A percentile compares a stretch with the other conserved stretches of the same genome.
Conservation (phyloP, 2,888 invertebrate genomes). For the Dryobota labecula region DNA sequence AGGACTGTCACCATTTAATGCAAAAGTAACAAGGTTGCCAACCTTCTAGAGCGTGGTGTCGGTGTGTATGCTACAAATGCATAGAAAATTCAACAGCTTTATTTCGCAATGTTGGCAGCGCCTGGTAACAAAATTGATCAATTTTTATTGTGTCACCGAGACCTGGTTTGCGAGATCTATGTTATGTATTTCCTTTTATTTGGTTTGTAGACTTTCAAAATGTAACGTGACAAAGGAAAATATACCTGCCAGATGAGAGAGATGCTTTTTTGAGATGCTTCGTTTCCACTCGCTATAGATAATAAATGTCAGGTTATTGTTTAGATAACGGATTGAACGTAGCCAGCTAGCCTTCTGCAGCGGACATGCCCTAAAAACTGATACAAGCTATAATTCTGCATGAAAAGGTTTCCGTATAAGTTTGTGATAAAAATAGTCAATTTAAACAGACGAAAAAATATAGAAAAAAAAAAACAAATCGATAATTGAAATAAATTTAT, state of each 20-base stretch:
- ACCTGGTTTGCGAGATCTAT: slow-evolving; percentile 11
- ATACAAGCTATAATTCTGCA: too few relatives aligned
- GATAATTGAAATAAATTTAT: too few relatives aligned
- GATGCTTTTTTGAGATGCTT: neutral
- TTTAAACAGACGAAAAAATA: too few relatives aligned
- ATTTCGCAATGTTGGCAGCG: slow-evolving; percentile 32
- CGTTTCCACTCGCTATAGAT: too few relatives aligned
- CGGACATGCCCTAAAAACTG: too few relatives aligned
- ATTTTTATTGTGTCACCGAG: slow-evolving; percentile 52
- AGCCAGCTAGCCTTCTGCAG: too few relatives aligned
- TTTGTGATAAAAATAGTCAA: too few relatives aligned
- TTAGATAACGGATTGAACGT: too few relatives aligned
- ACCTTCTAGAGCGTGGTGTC: slow-evolving; percentile 1
- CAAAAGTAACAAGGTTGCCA: slow-evolving; percentile 22
- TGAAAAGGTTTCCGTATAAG: too few relatives aligned
- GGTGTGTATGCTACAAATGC: slow-evolving; percentile 18
- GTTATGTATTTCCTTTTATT: slow-evolving; percentile 44
- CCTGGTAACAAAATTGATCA: slow-evolving; percentile 52
- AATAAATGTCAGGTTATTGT: too few relatives aligned
- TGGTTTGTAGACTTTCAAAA: slow-evolving; percentile 16
- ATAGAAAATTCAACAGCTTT: slow-evolving; percentile 52
- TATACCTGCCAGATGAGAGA: rapidly evolving
- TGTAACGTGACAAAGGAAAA: neutral
- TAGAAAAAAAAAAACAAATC: too few relatives aligned
- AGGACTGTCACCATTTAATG: slow-evolving; percentile 8